Base-by-base conservation (phyloP, 2,888 invertebrate genomes). In the Euclidia mi region DNA sequence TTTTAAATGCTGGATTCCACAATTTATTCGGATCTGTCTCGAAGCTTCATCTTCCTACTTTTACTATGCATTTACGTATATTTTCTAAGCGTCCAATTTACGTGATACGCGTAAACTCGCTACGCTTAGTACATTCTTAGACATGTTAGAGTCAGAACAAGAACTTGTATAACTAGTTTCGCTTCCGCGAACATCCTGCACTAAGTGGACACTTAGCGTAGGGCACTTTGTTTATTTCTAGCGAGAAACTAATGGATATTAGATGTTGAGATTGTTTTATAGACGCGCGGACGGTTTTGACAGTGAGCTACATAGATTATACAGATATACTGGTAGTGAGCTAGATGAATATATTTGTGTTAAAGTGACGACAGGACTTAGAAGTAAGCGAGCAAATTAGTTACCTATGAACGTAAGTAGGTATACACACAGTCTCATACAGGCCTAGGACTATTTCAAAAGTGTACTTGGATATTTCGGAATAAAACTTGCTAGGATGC, bases 121-220 rank as follows among this genome's bases (percentile, higher is more conserved):
- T 45, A 71, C 62, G 57, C 65, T 76, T 69, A 64, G 69, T 61
- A 71, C 75, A 70, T 75, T 71, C 79, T 75, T 68, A 78, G 61
- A 68, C 74, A 67, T 70, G 67, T 71, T 65, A 62, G 66, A 62
- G 66, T 55, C 44, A 53, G 47, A 71, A 65, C 76, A 71, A 56
- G 75, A 80, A 89, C 90, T 67, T 71, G 90, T 86, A 50, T 56
- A 69, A 87, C 89, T 59, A 67, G 90, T 88, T 87, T 70, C 52
- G 60, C 89, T 90, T 90, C 90, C 90, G 88, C 76, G 76, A 83
- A 77, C 85, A 82, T 84, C 76, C 65, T 57, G 50, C 68, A 58
- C 79, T 80, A 82, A 83, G 79, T 82, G 79, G 78, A 79, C 82
- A 76, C 67, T 80, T 76, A 75, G 70, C 76, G 58, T 71, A 67